phyloP scores from a whole-genome alignment of 2,888 invertebrate species.

The Eupithecia vulgata region DNA sequence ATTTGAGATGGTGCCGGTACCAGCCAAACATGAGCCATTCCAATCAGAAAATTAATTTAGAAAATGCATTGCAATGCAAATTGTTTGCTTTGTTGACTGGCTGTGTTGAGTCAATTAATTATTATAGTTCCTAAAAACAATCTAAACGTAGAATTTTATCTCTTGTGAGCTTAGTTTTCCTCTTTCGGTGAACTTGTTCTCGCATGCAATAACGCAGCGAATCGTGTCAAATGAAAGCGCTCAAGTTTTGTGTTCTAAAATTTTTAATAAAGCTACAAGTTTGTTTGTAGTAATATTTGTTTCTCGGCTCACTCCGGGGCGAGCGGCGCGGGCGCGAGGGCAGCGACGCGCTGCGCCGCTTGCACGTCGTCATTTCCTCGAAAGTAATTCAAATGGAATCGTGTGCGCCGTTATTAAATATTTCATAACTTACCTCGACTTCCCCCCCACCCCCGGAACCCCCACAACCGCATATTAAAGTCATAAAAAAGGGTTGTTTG shows the following conservation, averaged over 20 bases:
- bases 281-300: conserved; percentile 68
- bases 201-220: conserved; percentile 26
- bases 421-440: conserved; percentile 82
- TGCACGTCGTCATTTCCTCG: conserved; percentile 81
- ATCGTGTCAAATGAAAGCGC: conserved; percentile 43
- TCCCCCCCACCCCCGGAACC: conserved; percentile 55
- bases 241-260: conserved; percentile 48
- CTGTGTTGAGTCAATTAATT: conserved; percentile 8
- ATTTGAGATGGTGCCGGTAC: conserved; percentile 62
- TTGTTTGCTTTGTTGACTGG: conserved; percentile 21
- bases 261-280: conserved; percentile 66
- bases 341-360: conserved; percentile 45
- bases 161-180: not conserved
- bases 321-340: conserved; percentile 33
- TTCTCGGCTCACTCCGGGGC: conserved; percentile 58
- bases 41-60: conserved; percentile 28
- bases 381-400: conserved; percentile 85
- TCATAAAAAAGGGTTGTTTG: conserved; percentile 85
- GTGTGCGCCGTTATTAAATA: conserved; percentile 85
- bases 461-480: conserved; percentile 83
- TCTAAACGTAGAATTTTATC: not conserved
- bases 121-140: not conserved
- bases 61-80: conserved; percentile 35
- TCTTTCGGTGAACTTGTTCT: conserved; percentile 2
- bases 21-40: conserved; percentile 48